Base-by-base conservation (phyloP, 2,113 vertebrate species). In the Ailurus styani region DNA sequence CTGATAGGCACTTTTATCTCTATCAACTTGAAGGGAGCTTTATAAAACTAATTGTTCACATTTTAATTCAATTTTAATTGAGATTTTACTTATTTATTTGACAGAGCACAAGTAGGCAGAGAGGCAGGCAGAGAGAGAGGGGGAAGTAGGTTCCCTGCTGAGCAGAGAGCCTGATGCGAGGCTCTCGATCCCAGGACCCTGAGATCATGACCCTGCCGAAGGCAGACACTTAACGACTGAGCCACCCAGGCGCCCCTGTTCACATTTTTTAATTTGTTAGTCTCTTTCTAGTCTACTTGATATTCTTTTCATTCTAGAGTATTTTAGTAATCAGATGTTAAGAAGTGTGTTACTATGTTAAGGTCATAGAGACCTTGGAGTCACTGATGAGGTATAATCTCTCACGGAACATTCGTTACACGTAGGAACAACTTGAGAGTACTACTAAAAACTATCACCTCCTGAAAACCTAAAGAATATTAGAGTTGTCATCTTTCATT, bases 341-440 rank as follows among this genome's bases (percentile, higher is more conserved):
- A 82, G 78, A 91, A 94, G 18, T 89, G 50, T 95, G 91, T 72
- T 72, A 47, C 15, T 89, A 3, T 93, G 66, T 90, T 96, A 72
- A 87, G 79, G 50, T 95, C 50, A 95, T 57, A 97, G 93, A n/a
- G n/a, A n/a, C 64, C 92, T 96, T 86, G 40, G 68, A 98, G 73
- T 87, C 87, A 57, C 37, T 98, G 95, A 64, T 10, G 84, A 91
- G 90, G 93, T 34, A 0, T 73, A 97, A 89, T 64, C 29, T 95
- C 95, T 97, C 93, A 78, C 23, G 50, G 82, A 87, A 89, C 84
- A 91, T 98, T 98, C 98, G 96, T 85, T 95, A 57, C 73, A 81
- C 2, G 0, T 15, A 64, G 10, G 62, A 90, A 79, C 0, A 3
- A 37, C 55, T 34, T 50, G 20, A 57, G 87, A 95, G 95, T 90